Conservation (phyloP, 2,888 invertebrate genomes). For the Nowickia ferox region DNA sequence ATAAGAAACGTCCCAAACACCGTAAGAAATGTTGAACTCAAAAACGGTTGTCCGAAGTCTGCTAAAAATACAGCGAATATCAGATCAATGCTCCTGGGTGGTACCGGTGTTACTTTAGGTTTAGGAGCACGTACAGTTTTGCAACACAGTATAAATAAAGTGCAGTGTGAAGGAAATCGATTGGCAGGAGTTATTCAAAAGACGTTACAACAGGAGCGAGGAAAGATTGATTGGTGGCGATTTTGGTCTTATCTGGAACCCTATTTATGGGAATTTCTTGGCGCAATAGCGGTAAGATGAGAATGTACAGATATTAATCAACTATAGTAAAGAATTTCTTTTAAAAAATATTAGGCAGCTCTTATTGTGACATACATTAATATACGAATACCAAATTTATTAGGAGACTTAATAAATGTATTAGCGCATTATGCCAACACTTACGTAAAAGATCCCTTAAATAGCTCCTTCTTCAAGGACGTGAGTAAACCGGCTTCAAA, state of each 20-base stretch:
- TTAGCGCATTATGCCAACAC: slow-evolving; percentile 85
- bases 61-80: slow-evolving; percentile 64
- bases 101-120: slow-evolving; percentile 78
- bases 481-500: slow-evolving; percentile 80
- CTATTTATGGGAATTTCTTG: slow-evolving; percentile 89
- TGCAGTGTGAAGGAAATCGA: slow-evolving; percentile 80
- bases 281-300: slow-evolving; percentile 88
- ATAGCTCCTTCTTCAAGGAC: slow-evolving; percentile 81
- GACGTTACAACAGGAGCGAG: slow-evolving; percentile 83
- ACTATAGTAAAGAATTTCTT: neutral
- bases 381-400: slow-evolving; percentile 92
- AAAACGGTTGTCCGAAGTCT: neutral
- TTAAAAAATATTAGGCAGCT: slow-evolving; percentile 88
- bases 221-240: slow-evolving; percentile 90
- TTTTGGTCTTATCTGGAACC: slow-evolving; percentile 90
- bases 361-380: slow-evolving; percentile 93
- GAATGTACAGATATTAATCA: neutral
- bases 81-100: slow-evolving; percentile 76
- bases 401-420: slow-evolving; percentile 93
- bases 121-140: slow-evolving; percentile 76
- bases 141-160: slow-evolving; percentile 72
- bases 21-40: slow-evolving; percentile 14
- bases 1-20: slow-evolving; percentile 40
- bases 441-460: slow-evolving; percentile 82
- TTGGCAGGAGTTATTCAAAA: slow-evolving; percentile 78